Evolutionary conservation across 2,797 vertebrate genomes (phyloP).

Genomic region (Vireo griseus): DNA sequence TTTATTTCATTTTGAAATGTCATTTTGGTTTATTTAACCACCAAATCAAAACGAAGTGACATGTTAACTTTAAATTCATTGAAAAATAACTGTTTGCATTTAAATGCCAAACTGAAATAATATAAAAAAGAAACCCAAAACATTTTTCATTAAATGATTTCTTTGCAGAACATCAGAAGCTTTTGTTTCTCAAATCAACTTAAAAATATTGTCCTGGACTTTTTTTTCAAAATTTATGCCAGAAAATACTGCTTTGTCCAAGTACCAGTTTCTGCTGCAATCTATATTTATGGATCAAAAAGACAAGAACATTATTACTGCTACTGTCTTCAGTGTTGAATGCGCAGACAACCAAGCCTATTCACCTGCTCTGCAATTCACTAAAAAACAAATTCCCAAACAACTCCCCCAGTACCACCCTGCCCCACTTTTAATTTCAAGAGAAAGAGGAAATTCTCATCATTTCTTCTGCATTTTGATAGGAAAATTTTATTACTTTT

Average conservation of each 20-base stretch:
- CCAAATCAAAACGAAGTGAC: constrained; percentile 1
- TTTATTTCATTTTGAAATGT: constrained; percentile 50
- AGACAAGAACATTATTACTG: neutral
- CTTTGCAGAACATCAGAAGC: neutral
- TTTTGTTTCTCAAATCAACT: neutral
- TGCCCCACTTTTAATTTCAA: neutral
- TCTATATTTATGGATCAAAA: neutral
- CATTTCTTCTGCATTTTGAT: neutral
- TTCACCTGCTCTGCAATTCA: neutral
- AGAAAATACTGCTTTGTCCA: neutral
- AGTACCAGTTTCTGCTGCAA: neutral
- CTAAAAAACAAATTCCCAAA: neutral
- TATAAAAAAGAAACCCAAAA: neutral
- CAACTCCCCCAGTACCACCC: fast-evolving
- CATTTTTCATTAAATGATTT: neutral
- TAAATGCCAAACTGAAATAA: neutral
- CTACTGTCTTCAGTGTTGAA: neutral
- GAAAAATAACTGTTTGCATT: constrained; percentile 1
- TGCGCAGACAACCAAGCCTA: neutral
- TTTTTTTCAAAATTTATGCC: neutral
- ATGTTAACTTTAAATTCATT: constrained; percentile 26
- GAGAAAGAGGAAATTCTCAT: neutral
- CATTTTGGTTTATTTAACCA: constrained; percentile 24
- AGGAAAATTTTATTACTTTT: neutral
- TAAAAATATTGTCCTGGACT: neutral